Percentiles rank a stretch among this genome's conserved stretches.
These are phyloP conservation scores for Pocota personata DNA, from an alignment of 2,888 invertebrate genomes.

Conservation along the genomic window DNA sequence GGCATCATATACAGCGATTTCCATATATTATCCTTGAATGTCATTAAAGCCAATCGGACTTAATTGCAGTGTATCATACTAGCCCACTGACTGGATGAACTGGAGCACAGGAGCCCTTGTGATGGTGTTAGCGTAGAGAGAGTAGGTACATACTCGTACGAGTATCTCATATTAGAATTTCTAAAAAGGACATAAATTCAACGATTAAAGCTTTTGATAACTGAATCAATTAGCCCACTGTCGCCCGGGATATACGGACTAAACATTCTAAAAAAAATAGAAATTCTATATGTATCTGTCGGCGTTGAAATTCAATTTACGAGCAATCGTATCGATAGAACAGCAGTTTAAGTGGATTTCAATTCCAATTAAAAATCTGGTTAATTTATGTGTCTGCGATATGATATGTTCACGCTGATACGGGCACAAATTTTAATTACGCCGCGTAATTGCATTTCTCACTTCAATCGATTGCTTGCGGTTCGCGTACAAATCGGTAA, in stretches of 20 bases:
- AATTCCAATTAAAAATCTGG: constrained; percentile 70
- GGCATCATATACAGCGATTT: constrained; percentile 31
- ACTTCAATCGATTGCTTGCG: constrained; percentile 30
- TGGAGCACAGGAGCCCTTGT: background rate
- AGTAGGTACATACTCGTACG: background rate
- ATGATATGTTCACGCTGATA: constrained; percentile 63
- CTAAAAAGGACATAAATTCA: constrained; percentile 63
- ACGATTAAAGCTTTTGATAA: constrained; percentile 57
- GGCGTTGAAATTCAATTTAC: constrained; percentile 40
- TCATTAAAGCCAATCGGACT: constrained; percentile 63
- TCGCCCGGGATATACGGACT: background rate
- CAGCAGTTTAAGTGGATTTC: constrained; percentile 58
- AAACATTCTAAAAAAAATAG: background rate
- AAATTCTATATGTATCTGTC: background rate
- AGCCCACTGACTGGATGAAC: background rate
- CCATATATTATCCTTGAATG: constrained; percentile 65
- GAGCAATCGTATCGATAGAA: constrained; percentile 43
- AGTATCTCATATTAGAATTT: constrained; percentile 41
- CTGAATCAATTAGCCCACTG: constrained; percentile 52
- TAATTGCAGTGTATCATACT: constrained; percentile 31
- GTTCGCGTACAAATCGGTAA: constrained; percentile 16
- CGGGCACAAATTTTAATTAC: constrained; percentile 66
- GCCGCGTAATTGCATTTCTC: constrained; percentile 69
- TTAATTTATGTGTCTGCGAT: constrained; percentile 64
- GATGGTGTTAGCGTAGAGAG: no score